Base-by-base conservation (phyloP, 1,140 invertebrate genomes). In the Latrodectus geometricus region DNA sequence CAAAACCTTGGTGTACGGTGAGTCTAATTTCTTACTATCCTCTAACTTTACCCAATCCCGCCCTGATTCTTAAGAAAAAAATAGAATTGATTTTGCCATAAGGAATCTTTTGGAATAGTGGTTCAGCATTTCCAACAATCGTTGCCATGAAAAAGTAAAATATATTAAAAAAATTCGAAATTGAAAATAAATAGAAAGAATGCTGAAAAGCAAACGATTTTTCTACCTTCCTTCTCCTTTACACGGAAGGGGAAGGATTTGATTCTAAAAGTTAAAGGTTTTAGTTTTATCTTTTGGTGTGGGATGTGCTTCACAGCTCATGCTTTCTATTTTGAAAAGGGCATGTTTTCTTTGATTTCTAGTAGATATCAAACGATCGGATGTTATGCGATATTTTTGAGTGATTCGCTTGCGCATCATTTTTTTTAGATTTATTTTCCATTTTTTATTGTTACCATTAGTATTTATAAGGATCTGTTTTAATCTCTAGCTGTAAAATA, bases 151-250 rank as follows among this genome's bases (percentile, higher is more conserved):
- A 61, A 61, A 23, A 66, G 56, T 66, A 78, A 78, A 78, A 56
- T 61, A 48, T 61, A 61, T 78, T 61, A 78, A 61, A 80, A 69
- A 80, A 80, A 68, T 49, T 65, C 66, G 49, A 80, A 80, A 80
- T 80, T 70, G 78, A 80, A 80, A 80, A 80, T 70, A 70, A 80
- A 80, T 80, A 70, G 66, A 73, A 69, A 9, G 72, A 49, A 73
- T 48, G 48, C 23, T 49, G 21, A 80, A 75, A 75, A 75, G 17
- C 21, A 80, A 21, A 70, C 68, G 76, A 50, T 78, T 75, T 78
- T 68, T 66, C n/a, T 49, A 48, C 61, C 35, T 66, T 80, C 35
- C 15, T 77, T 23, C 54, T 77, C 48, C 20, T 50, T 66, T 49
- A 49, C 76, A 78, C 61, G 61, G 23, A 49, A 68, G 17, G 48